Percentiles rank a stretch among this genome's conserved stretches.
Conservation (phyloP, 2,113 vertebrate species). For the Dissostichus mawsoni region DNA sequence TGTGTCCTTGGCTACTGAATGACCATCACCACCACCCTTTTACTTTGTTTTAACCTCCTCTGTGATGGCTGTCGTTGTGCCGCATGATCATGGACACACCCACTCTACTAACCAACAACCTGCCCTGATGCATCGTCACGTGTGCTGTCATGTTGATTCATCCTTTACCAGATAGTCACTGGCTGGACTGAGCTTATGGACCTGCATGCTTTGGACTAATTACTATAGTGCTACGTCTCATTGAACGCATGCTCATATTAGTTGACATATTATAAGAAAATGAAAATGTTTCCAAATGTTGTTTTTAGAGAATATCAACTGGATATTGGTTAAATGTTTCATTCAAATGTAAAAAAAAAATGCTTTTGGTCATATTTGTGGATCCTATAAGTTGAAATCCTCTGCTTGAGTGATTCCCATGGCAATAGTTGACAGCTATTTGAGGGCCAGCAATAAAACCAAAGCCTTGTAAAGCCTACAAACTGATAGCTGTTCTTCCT, state of each 20-base stretch:
- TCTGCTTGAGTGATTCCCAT: no score
- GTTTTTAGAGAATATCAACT: no score
- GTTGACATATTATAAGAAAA: no score
- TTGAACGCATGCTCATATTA: not conserved
- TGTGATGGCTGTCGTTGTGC: slow-evolving; percentile 26
- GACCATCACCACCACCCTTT: slow-evolving; percentile 27
- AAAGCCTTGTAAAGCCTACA: no score
- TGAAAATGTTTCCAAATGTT: no score
- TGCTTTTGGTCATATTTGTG: no score
- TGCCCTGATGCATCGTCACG: slow-evolving; percentile 19
- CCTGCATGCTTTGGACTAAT: not conserved
- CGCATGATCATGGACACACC: slow-evolving; percentile 59
- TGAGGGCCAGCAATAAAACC: no score
- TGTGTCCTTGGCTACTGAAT: slow-evolving; percentile 32
- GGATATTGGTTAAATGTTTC: no score
- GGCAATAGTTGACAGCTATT: no score
- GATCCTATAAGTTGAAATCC: no score
- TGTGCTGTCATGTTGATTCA: slow-evolving; percentile 30
- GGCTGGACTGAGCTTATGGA: slow-evolving; percentile 4
- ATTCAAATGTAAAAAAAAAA: no score
- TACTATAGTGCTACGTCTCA: not conserved
- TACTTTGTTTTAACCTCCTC: slow-evolving; percentile 37
- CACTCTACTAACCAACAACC: slow-evolving; percentile 54
- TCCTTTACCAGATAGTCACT: not conserved
- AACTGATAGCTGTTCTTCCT: no score